A percentile compares a stretch with the other conserved stretches of the same genome.
phyloP scores from a whole-genome alignment of 2,888 invertebrate genomes.

The Caenorhabditis doughertyi region DNA sequence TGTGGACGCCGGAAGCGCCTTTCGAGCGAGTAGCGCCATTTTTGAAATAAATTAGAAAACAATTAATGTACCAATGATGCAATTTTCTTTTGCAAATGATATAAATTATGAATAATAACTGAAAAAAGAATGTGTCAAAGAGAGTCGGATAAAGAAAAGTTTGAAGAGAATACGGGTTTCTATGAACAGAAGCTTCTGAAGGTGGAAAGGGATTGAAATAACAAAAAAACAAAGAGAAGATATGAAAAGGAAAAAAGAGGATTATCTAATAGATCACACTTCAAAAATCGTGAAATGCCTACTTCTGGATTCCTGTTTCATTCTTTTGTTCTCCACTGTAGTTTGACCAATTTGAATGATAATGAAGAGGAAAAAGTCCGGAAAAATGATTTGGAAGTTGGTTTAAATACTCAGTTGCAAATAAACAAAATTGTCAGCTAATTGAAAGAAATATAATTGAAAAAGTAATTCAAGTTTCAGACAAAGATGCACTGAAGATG shows the following conservation, averaged over 20 bases:
- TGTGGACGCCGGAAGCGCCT: conserved; percentile 28
- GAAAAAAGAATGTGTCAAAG: neutral
- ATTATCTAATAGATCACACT: conserved; percentile 43
- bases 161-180: conserved; percentile 19
- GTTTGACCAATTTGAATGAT: conserved; percentile 10
- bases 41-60: neutral
- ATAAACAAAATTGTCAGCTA: too few relatives aligned
- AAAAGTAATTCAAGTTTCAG: too few relatives aligned
- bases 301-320: conserved; percentile 18
- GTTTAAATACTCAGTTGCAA: too few relatives aligned
- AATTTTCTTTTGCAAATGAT: neutral
- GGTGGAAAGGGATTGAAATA: conserved; percentile 1
- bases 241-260: conserved; percentile 3
- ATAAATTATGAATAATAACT: neutral
- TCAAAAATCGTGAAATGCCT: conserved; percentile 18
- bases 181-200: neutral
- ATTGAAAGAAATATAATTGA: too few relatives aligned
- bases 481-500: too few relatives aligned
- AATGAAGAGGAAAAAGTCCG: neutral
- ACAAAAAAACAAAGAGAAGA: conserved; percentile 17
- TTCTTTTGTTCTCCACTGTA: neutral
- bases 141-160: conserved; percentile 1
- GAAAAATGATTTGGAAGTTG: neutral
- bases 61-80: neutral
- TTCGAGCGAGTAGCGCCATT: conserved; percentile 49